These are phyloP conservation scores for Zaprionus taronus DNA, from an alignment of 1,140 invertebrate genomes.

Conservation along the genomic window DNA sequence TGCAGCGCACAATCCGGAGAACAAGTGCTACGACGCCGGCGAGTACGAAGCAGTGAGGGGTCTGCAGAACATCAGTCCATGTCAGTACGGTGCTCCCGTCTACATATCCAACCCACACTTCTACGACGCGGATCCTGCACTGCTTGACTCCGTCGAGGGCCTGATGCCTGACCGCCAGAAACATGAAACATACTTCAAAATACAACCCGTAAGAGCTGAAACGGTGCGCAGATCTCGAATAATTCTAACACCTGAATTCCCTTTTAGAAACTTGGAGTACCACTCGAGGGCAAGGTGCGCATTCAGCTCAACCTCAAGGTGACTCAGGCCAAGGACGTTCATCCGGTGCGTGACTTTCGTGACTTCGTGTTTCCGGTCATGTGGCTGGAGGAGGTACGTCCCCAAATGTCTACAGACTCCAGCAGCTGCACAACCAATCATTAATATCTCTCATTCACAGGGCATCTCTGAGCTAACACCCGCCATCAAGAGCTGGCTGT, in stretches of 20 bases:
- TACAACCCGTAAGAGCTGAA: constrained; percentile 90
- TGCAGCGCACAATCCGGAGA: constrained; percentile 88
- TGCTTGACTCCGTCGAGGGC: constrained; percentile 90
- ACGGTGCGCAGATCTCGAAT: not conserved
- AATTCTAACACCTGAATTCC: not conserved
- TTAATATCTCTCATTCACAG: constrained; percentile 85
- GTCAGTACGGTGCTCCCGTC: constrained; percentile 94
- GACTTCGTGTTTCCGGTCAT: constrained; percentile 93
- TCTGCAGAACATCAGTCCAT: constrained; percentile 93
- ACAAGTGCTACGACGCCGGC: constrained; percentile 91
- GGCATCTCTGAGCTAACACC: constrained; percentile 92
- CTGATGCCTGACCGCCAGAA: constrained; percentile 89
- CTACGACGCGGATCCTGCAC: constrained; percentile 90
- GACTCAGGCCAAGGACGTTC: constrained; percentile 89
- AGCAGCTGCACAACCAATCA: not conserved
- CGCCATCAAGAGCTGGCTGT: constrained; percentile 90
- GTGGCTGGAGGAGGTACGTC: constrained; percentile 93
- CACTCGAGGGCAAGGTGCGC: constrained; percentile 91
- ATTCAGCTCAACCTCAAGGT: constrained; percentile 93
- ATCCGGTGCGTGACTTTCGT: constrained; percentile 90
- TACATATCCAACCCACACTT: constrained; percentile 96
- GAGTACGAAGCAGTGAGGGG: constrained; percentile 90
- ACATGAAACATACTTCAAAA: constrained; percentile 93
- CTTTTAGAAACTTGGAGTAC: constrained; percentile 93
- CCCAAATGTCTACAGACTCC: not conserved